These are phyloP conservation scores for Carcharodon carcharias DNA, from an alignment of 2,797 vertebrate genomes.

Conservation along the genomic window DNA sequence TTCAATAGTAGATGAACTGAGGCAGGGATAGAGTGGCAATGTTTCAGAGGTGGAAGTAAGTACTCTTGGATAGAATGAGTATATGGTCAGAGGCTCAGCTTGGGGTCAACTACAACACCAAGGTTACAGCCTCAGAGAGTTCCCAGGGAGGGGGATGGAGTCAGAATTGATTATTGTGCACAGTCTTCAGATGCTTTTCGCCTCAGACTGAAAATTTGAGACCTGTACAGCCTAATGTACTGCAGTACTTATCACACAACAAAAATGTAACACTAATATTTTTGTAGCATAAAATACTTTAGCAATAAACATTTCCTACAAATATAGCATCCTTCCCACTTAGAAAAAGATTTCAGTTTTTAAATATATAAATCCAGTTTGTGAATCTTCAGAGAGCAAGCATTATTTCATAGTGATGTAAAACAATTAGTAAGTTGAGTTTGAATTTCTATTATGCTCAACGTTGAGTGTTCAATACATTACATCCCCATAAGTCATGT, in stretches of 20 bases:
- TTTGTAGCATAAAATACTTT: background rate
- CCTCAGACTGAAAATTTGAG: background rate
- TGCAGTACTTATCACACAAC: background rate
- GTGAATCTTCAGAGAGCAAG: background rate
- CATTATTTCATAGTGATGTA: background rate
- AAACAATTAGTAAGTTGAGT: background rate
- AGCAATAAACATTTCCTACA: constrained; percentile 24
- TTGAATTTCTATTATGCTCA: background rate
- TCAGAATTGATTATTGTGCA: background rate
- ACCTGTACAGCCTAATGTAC: background rate
- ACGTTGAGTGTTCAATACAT: background rate
- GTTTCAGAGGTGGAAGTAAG: background rate
- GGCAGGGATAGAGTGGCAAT: background rate
- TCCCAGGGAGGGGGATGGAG: background rate
- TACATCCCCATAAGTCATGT: background rate
- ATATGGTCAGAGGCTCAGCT: background rate
- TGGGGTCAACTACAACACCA: background rate
- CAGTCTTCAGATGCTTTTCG: background rate
- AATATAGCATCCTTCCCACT: constrained; percentile 24
- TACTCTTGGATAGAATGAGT: background rate
- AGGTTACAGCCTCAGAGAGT: background rate
- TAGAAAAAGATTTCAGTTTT: background rate
- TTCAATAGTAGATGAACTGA: background rate
- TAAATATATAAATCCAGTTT: constrained; percentile 37
- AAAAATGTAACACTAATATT: background rate